These are phyloP conservation scores for Drosophila mojavensis DNA, from an alignment of 1,140 invertebrate genomes.

Conservation along the genomic window DNA sequence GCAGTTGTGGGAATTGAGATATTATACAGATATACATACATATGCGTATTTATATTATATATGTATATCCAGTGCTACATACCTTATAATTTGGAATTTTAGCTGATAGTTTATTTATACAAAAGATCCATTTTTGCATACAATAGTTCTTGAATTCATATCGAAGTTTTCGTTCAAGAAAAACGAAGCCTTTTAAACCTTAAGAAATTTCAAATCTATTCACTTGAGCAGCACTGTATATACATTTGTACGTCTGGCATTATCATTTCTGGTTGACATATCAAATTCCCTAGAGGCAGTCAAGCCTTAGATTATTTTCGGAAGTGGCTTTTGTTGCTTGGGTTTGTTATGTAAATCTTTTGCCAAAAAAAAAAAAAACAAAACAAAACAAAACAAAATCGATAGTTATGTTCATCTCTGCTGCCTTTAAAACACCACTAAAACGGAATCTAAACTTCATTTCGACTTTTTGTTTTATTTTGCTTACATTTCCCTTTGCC, in stretches of 20 bases:
- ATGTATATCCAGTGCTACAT: background rate
- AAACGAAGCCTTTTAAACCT: too few species aligned
- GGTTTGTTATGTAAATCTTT: background rate
- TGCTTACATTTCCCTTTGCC: too few species aligned
- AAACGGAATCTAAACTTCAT: background rate
- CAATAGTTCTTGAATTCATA: too few species aligned
- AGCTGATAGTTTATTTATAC: too few species aligned
- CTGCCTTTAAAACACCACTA: too few species aligned
- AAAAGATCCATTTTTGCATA: too few species aligned
- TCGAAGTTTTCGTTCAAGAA: too few species aligned
- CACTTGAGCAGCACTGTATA: background rate
- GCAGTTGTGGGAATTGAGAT: conserved; percentile 6
- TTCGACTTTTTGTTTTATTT: background rate
- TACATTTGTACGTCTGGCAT: background rate
- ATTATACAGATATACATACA: background rate
- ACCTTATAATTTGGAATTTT: too few species aligned
- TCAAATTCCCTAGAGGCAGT: too few species aligned
- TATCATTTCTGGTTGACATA: background rate
- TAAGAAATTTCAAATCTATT: too few species aligned
- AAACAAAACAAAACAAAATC: background rate
- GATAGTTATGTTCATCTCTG: background rate
- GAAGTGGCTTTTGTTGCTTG: background rate
- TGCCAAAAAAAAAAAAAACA: background rate
- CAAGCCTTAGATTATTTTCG: background rate
- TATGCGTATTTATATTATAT: background rate